phyloP scores from a whole-genome alignment of 2,888 invertebrate species.

The Germaria angustata region DNA sequence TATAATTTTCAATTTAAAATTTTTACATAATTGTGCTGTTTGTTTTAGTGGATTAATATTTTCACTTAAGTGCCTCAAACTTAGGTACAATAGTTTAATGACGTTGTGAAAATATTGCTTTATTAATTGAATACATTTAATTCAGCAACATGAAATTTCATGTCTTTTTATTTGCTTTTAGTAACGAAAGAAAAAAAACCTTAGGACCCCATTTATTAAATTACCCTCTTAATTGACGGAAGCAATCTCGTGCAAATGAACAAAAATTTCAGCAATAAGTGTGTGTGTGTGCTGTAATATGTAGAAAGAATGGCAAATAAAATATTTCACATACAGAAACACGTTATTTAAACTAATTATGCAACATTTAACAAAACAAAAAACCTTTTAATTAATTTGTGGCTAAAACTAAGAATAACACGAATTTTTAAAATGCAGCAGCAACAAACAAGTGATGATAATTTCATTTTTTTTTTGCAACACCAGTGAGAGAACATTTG shows the following conservation, averaged over 20 bases:
- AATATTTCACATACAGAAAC: slow-evolving; percentile 28
- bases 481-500: background rate
- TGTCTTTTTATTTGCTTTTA: slow-evolving; percentile 56
- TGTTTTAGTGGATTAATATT: too few relatives aligned
- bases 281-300: background rate
- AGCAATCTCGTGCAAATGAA: slow-evolving; percentile 2
- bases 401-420: slow-evolving; percentile 51
- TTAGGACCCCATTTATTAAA: slow-evolving; percentile 62
- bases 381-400: slow-evolving; percentile 62
- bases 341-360: slow-evolving; percentile 65
- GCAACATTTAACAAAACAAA: slow-evolving; percentile 56
- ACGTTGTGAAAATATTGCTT: slow-evolving; percentile 17
- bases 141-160: slow-evolving; percentile 51
- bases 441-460: slow-evolving; percentile 46
- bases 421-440: slow-evolving; percentile 50
- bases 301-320: slow-evolving; percentile 5
- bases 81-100: background rate
- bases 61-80: background rate
- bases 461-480: slow-evolving; percentile 2
- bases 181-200: slow-evolving; percentile 44
- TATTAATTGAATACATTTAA: slow-evolving; percentile 41
- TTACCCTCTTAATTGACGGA: slow-evolving; percentile 47
- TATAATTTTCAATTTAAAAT: too few relatives aligned
- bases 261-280: background rate
- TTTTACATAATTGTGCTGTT: too few relatives aligned